phyloP scores from a whole-genome alignment of 2,797 vertebrate genomes.

The Cercopithecus petaurista region DNA sequence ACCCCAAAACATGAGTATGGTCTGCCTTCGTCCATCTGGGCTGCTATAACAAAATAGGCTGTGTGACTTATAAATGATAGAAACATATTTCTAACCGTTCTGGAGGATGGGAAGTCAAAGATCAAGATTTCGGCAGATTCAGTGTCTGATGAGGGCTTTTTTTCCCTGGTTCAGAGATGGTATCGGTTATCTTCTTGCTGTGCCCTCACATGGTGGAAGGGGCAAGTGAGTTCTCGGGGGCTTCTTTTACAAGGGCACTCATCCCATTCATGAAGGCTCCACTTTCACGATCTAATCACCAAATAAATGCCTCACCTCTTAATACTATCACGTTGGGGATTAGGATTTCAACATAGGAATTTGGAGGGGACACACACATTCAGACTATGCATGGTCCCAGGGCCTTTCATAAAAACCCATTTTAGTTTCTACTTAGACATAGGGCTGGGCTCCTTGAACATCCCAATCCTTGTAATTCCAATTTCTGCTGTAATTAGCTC shows the following conservation, averaged over 20 bases:
- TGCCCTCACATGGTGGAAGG: neutral
- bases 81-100: conserved; percentile 4
- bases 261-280: neutral
- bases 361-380: neutral
- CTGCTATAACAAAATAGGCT: neutral
- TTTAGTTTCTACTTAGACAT: conserved; percentile 18
- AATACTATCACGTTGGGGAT: neutral
- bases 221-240: neutral
- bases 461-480: neutral
- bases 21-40: neutral
- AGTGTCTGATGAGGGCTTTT: neutral
- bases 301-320: neutral
- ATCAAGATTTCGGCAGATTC: neutral
- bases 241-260: neutral
- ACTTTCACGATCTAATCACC: neutral
- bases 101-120: neutral
- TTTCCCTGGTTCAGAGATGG: neutral
- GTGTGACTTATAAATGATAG: neutral
- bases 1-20: neutral
- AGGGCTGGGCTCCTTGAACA: neutral
- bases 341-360: neutral
- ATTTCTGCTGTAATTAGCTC: neutral
- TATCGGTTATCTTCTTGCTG: neutral
- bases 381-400: neutral
- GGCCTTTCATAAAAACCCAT: neutral